Percentiles rank a stretch among this genome's conserved stretches.
Evolutionary conservation across 2,797 vertebrate species (phyloP).

Genomic region (Sphenodon punctatus): DNA sequence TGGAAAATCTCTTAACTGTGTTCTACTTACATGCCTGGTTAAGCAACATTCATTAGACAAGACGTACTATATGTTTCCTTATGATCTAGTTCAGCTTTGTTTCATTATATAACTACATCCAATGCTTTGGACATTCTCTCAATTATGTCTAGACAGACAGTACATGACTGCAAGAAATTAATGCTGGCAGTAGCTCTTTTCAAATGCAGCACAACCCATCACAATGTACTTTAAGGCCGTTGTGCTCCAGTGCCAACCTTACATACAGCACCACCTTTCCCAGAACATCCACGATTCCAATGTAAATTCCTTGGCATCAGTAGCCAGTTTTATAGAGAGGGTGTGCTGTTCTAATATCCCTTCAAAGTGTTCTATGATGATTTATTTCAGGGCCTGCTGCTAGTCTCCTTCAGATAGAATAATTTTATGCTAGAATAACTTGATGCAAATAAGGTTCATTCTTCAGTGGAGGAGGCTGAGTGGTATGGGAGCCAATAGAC

Average conservation of each 20-base stretch:
- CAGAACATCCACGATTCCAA: not conserved
- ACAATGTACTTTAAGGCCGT: conserved; percentile 5
- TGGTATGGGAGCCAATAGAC: not conserved
- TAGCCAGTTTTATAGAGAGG: not conserved
- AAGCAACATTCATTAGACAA: too few species aligned
- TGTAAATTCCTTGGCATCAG: not conserved
- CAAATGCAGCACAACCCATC: not conserved
- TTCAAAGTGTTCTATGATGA: not conserved
- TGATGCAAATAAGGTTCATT: conserved; percentile 24
- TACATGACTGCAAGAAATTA: not conserved
- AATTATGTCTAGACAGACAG: not conserved
- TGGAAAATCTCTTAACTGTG: not conserved
- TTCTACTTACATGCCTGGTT: not conserved
- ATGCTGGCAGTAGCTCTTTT: not conserved
- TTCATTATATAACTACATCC: not conserved
- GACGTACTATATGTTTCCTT: too few species aligned
- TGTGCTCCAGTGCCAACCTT: not conserved
- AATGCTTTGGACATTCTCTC: not conserved
- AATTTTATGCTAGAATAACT: conserved; percentile 48
- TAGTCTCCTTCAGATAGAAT: conserved; percentile 24
- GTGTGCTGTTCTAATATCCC: not conserved
- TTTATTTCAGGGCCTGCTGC: conserved; percentile 9
- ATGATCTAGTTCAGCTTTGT: too few species aligned
- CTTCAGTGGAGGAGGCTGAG: not conserved
- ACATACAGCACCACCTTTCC: not conserved